Evolutionary conservation across 2,797 vertebrate genomes (phyloP).

Genomic region (Xenops minutus): DNA sequence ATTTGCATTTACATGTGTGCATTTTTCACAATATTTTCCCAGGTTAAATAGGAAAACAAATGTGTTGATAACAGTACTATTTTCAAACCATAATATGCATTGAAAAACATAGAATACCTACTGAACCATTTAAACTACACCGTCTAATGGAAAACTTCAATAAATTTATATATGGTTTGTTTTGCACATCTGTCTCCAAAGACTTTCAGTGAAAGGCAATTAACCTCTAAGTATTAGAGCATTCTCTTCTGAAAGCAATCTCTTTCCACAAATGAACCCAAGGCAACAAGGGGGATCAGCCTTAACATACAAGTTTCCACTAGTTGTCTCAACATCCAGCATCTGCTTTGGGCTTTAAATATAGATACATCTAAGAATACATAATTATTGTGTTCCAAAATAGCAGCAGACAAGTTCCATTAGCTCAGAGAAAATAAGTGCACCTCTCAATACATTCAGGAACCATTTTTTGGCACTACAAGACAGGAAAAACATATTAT

Average conservation of each 20-base stretch:
- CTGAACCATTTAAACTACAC: neutral
- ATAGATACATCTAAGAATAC: slow-evolving; percentile 34
- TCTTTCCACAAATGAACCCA: neutral
- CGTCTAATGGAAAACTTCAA: neutral
- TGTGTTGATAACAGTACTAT: neutral
- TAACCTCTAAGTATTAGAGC: neutral
- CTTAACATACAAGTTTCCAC: slow-evolving; percentile 11
- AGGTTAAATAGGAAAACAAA: neutral
- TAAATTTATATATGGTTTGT: neutral
- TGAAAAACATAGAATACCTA: neutral
- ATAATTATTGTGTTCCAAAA: slow-evolving; percentile 46
- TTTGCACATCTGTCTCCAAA: neutral
- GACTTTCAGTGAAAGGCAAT: neutral
- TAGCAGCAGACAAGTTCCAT: slow-evolving; percentile 58
- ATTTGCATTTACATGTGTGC: neutral
- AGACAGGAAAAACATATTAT: slow-evolving; percentile 40
- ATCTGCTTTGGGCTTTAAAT: slow-evolving; percentile 58
- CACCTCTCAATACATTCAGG: slow-evolving; percentile 39
- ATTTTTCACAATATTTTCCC: neutral
- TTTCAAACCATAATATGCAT: neutral
- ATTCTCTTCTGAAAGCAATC: neutral
- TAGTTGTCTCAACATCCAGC: slow-evolving; percentile 14
- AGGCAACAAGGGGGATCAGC: neutral
- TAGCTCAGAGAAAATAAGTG: slow-evolving; percentile 44
- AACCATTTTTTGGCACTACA: slow-evolving; percentile 41